A percentile compares a stretch with the other conserved stretches of the same genome.
These are phyloP conservation scores for Lydus trimaculatus DNA, from an alignment of 2,888 invertebrate genomes.

Conservation along the genomic window DNA sequence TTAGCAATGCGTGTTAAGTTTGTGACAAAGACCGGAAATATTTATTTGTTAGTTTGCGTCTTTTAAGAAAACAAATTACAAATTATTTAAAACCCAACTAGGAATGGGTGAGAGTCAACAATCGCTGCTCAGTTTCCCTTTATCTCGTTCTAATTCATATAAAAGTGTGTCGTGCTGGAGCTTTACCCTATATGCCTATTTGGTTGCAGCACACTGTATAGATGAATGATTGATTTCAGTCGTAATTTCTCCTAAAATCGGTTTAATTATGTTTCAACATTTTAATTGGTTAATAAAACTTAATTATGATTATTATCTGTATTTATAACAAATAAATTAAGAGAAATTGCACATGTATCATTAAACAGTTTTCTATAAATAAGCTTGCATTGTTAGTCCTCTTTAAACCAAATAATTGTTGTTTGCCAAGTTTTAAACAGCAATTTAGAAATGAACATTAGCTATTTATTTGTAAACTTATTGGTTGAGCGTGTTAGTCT, in stretches of 20 bases:
- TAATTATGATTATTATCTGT: background rate
- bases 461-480: slow-evolving; percentile 7
- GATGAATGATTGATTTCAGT: background rate
- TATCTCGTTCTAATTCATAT: no score
- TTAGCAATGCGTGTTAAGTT: no score
- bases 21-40: no score
- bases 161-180: no score
- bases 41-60: no score
- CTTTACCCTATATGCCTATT: no score
- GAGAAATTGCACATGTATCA: background rate
- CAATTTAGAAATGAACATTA: slow-evolving; percentile 7
- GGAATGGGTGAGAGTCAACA: no score
- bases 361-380: background rate
- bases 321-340: background rate
- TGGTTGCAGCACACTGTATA: background rate
- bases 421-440: slow-evolving; percentile 9
- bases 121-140: no score
- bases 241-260: background rate
- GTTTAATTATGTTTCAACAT: background rate
- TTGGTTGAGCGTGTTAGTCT: background rate
- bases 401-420: background rate
- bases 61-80: no score
- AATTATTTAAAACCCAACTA: no score
- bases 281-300: background rate
- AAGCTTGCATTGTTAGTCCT: background rate